Base-by-base conservation (phyloP, 2,113 vertebrate genomes). In the Haemorhous mexicanus region DNA sequence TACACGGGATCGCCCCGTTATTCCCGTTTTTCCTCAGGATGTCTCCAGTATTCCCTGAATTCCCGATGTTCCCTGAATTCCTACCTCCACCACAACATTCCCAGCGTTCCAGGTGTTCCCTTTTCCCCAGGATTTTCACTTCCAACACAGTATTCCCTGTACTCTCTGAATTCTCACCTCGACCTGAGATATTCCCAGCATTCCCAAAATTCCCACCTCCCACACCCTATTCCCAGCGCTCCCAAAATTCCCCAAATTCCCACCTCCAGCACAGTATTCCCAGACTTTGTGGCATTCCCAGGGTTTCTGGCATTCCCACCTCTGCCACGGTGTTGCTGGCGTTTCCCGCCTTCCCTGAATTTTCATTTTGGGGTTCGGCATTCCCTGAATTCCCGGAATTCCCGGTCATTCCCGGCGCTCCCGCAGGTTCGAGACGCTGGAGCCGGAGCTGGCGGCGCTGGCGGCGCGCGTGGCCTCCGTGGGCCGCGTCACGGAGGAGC, bases 391-490 rank as follows among this genome's bases (percentile, higher is more conserved):
- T 39, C 37, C 79, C 55, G 1, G 23, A 0, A 37, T 2, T 39
- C 27, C 63, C n/a, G 37, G 13, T 64, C 4, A 80, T 11, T 81
- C 86, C 76, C 68, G 52, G 67, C 9, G 14, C 67, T 59, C 78
- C 78, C 28, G 74, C 95, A 99, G 99, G 93, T 99, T 99, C 32
- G 99, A 99, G 96, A 99, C 98, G 15, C 97, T 99, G 92, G 99
- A 99, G 94, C 99, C 98, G 1, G 99, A 99, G 97, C 99, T 99
- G 99, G 99, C 99, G 43, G 98, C 98, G 32, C 64, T 99, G 18
- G 98, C 98, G 2, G 96, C 97, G 0, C 98, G 99, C 13, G 98
- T 99, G 28, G 94, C 97, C 16, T 97, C 99, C 4, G 99, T 99
- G 75, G 99, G 99, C 49, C 97, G 98, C 82, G 98, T 99, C 27